Base-by-base conservation (phyloP, 2,797 vertebrate genomes). In the Xiphorhynchus erythropygius region DNA sequence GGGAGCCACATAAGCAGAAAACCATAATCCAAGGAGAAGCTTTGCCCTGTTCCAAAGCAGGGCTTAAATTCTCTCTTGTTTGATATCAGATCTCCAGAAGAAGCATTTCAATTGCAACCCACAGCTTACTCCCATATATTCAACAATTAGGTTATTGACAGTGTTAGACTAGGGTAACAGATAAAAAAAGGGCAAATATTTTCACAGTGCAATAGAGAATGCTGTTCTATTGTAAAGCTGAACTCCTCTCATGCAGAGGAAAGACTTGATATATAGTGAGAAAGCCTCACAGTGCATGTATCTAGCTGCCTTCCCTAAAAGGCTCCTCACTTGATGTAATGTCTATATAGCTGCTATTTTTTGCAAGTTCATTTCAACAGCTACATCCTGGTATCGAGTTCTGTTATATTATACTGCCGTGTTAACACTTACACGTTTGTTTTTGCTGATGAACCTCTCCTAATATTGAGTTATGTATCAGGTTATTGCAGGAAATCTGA, bases 401-500 rank as follows among this genome's bases (percentile, higher is more conserved):
- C 78, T 96, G 79, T 91, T 92, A 92, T 64, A 90, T 95, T 95
- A 94, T 84, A 84, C 65, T 74, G 69, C 90, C 9, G 1, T 4
- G 10, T 79, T 89, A 86, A 93, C n/a, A 6, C 85, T 90, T 63
- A 86, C 75, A 84, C 39, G 4, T 92, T 96, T 93, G 84, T 80
- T 95, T 92, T 81, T 93, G 91, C 90, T 96, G 95, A 94, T 91
- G 90, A 94, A 90, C 12, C 7, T 69, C 94, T 91, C 88, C 78
- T 93, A 95, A 94, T 93, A 87, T 52, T 94, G 91, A 97, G 96
- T 94, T 94, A 91, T 95, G 84, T 53, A 93, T 80, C 90, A 82
- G 88, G 74, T 93, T 90, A 95, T 94, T 94, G 89, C 88, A 94
- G 91, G 94, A 94, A 95, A 96, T 90, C 73, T 90, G 92, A 95